Conservation (phyloP, 2,888 invertebrate genomes). For the Mimas tiliae region DNA sequence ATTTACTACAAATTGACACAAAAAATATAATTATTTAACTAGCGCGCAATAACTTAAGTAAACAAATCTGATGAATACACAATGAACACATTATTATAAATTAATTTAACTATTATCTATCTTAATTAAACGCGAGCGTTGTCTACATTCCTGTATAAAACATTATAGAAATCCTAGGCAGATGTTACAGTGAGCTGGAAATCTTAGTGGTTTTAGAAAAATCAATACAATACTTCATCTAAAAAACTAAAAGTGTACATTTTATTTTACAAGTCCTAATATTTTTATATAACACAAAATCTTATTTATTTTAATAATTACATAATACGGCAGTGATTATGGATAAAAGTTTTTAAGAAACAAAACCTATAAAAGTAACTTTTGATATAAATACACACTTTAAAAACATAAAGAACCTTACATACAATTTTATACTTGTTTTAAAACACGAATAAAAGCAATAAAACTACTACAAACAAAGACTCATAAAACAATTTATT, state of each 20-base stretch:
- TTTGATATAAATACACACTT: too few relatives aligned
- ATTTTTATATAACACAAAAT: not conserved
- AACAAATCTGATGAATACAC: not conserved
- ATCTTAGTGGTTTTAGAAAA: constrained; percentile 12
- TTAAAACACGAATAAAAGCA: too few relatives aligned
- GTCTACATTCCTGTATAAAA: constrained; percentile 22
- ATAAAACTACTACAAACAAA: not conserved
- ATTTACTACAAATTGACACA: too few relatives aligned
- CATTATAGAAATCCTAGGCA: constrained; percentile 19
- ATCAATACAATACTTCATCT: constrained; percentile 13
- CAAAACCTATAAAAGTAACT: too few relatives aligned
- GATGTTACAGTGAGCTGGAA: constrained; percentile 18
- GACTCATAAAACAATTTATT: not conserved
- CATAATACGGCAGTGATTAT: not conserved
- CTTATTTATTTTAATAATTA: not conserved
- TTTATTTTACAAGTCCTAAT: constrained; percentile 13
- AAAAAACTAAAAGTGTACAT: constrained; percentile 22
- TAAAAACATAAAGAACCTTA: not conserved
- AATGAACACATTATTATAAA: not conserved
- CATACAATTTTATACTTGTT: not conserved
- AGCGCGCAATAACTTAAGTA: too few relatives aligned
- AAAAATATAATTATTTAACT: too few relatives aligned
- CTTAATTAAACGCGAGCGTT: constrained; percentile 10
- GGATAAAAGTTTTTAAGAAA: not conserved
- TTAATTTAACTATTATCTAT: not conserved